Base-by-base conservation (phyloP, 2,888 invertebrate species). In the Pseudanteris insignis region DNA sequence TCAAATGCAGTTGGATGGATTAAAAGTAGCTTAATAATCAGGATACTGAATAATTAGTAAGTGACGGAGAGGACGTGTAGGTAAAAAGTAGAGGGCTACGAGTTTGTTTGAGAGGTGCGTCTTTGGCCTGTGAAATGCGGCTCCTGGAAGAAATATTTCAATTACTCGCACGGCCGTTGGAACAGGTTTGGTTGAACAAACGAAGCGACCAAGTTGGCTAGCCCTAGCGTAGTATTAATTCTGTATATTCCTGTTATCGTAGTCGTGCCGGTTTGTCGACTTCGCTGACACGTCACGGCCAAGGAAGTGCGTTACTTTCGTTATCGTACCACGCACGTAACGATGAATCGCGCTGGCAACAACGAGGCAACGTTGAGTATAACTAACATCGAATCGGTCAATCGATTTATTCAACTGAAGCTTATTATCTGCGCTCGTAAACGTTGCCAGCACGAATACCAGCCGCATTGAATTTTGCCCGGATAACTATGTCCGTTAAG, bases 101-200 rank as follows among this genome's bases (percentile, higher is more conserved):
- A 25, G 38, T 34, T 55, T 46, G 46, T 46, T 41, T 40, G 32
- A 26, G 32, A 15, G 21, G 38, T 40, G 24, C 24, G 34, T 9
- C 14, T 34, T 36, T 37, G 41, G 47, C 43, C 43, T 47, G 60
- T 47, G 43, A 48, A 48, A 54, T 34, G 43, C 40, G 24, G 53
- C 60, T 41, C 30, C 48, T 50, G 61, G 37, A 50, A 46, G 55
- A 51, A 55, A 63, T 64, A 66, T 66, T 66, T 66, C 65, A 66
- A 61, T 61, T 61, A 55, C 55, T 50, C 50, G 55, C 40, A 41
- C 37, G 32, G 46, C 54, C 33, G 50, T 26, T 32, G 58, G 55
- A 48, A 71, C 69, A 63, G 69, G 71, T 72, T 71, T 70, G 66
- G 55, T 65, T 68, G 67, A 70, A 71, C 69, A 70, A 72, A 72